Percentiles rank a stretch among this genome's conserved stretches.
These are phyloP conservation scores for Numenius arquata DNA, from an alignment of 2,113 vertebrate species.

Conservation along the genomic window DNA sequence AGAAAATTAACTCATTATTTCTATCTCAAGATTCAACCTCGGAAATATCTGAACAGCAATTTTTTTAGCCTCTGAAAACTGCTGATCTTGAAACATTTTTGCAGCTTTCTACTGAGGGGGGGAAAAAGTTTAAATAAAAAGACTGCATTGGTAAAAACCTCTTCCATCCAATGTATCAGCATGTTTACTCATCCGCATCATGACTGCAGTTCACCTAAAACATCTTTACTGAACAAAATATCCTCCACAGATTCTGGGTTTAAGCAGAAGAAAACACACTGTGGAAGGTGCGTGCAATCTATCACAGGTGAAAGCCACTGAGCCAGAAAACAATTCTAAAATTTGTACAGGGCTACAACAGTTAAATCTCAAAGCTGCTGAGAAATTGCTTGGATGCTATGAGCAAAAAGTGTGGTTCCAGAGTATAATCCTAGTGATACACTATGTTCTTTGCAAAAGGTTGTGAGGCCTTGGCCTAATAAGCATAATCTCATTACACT, in stretches of 20 bases:
- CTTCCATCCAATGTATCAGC: background rate
- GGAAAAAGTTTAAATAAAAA: background rate
- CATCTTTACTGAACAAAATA: background rate
- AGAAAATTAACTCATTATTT: constrained; percentile 54
- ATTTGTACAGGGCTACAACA: constrained; percentile 56
- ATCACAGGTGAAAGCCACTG: background rate
- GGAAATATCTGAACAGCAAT: background rate
- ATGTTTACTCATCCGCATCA: background rate
- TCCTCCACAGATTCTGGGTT: background rate
- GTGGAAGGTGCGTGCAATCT: background rate
- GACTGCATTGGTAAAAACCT: background rate
- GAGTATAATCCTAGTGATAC: constrained; percentile 80
- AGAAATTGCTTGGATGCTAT: constrained; percentile 63
- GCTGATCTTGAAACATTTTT: background rate
- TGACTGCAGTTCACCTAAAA: background rate
- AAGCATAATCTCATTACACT: constrained; percentile 96
- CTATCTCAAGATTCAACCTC: background rate
- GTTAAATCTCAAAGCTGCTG: constrained; percentile 62
- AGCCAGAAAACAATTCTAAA: constrained; percentile 42
- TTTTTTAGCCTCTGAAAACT: background rate
- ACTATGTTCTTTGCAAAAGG: constrained; percentile 84
- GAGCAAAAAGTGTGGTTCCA: constrained; percentile 74
- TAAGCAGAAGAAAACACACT: background rate
- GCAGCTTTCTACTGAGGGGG: background rate
- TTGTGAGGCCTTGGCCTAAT: constrained; percentile 87